These are phyloP conservation scores for Lacerta bilineata DNA, from an alignment of 2,797 vertebrate genomes.

Conservation along the genomic window DNA sequence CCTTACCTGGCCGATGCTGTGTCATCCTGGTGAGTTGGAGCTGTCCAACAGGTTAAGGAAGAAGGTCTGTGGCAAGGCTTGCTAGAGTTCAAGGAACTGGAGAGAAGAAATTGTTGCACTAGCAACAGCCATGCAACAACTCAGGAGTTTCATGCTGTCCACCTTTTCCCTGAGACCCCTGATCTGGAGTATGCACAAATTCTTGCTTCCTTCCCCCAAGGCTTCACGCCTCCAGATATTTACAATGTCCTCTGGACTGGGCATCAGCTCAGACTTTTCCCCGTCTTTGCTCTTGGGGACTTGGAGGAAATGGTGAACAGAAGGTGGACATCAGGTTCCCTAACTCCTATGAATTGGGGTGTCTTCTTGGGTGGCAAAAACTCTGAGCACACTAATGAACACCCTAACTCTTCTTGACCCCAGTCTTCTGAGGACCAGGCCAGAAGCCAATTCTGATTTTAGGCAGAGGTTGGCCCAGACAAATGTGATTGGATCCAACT, in stretches of 20 bases:
- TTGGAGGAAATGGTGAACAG: background rate
- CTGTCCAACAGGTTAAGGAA: background rate
- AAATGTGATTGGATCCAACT: background rate
- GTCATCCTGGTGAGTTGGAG: background rate
- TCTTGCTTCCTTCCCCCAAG: background rate
- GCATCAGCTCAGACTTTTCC: background rate
- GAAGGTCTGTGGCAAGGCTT: no score
- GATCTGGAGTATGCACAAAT: background rate
- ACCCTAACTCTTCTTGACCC: background rate
- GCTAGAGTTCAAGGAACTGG: background rate
- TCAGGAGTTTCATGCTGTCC: background rate
- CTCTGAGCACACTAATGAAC: background rate
- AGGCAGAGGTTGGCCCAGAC: background rate
- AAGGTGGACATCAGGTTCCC: background rate
- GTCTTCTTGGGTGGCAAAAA: background rate
- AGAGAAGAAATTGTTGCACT: background rate
- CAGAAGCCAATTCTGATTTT: background rate
- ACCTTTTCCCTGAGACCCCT: no score
- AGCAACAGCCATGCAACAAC: background rate
- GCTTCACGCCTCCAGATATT: background rate
- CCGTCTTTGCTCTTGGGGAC: background rate
- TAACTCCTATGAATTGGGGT: fast-evolving
- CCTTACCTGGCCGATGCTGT: background rate
- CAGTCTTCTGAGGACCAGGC: background rate
- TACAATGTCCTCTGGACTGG: background rate